Evolutionary conservation across 2,797 vertebrate species (phyloP), one percentile per base, ranked within the genome.

Genomic region (Sebastiscus tertius): DNA sequence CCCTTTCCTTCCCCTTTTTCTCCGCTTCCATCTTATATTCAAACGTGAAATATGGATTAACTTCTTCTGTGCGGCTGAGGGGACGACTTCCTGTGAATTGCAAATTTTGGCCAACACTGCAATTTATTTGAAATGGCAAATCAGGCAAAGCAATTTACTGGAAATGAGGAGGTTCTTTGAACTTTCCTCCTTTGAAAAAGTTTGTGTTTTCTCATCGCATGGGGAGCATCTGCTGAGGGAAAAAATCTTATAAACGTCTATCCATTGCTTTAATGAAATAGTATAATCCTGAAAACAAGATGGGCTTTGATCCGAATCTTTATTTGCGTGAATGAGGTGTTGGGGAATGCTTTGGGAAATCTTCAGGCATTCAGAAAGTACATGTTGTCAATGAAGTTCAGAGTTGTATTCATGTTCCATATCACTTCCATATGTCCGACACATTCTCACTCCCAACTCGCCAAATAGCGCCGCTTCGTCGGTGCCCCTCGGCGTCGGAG

Each of bases 1-100:
- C 81, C 79, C 74, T 75, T 74, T 63, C 83, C 82, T 80, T 80
- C 34, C 81, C 82, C 75, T 83, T 82, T 61, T 61, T 77, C 68
- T 83, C 75, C 59, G 42, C 88, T 90, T 92, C 91, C 84, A 89
- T 93, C 91, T 92, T 92, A 89, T 89, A 94, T 93, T 94, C 91
- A 94, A 90, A 95, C 77, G 89, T 86, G 90, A 95, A 94, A 92
- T 92, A 90, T 93, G 93, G 92, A 95, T 95, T 95, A 95, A 95
- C 95, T 92, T 93, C 91, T 87, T 90, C 85, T 90, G 86, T 83
- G 91, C 42, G 75, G 87, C 86, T 84, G 87, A 85, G 90, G 88
- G 90, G 93, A 90, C 58, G 82, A 85, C 85, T 93, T 93, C 90
- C 91, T 90, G 89, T 92, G 92, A 94, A 93, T 94, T 94, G 87